Evolutionary conservation across 2,113 vertebrate genomes (phyloP).

Genomic region (Gobio gobio): DNA sequence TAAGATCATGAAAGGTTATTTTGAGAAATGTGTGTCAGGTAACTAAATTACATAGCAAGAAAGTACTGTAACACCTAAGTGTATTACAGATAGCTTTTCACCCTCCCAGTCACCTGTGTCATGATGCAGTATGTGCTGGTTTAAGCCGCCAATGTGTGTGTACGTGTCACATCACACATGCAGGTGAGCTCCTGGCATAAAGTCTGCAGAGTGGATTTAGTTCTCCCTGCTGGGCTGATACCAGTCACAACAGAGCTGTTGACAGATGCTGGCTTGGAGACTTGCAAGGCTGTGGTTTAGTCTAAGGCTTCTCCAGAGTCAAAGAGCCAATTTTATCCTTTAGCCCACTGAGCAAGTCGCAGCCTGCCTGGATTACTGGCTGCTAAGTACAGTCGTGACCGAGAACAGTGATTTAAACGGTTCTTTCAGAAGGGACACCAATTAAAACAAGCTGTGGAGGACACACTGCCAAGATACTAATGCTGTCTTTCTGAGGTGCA

Average conservation of each 20-base stretch:
- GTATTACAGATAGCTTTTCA: constrained; percentile 3
- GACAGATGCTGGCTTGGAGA: constrained; percentile 65
- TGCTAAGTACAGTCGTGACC: constrained; percentile 48
- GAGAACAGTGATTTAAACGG: constrained; percentile 7
- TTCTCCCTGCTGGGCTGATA: constrained; percentile 14
- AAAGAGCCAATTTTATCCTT: constrained; percentile 67
- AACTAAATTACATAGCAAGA: constrained; percentile 12
- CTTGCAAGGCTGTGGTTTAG: constrained; percentile 63
- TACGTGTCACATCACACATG: constrained; percentile 26
- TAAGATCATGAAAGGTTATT: constrained; percentile 3
- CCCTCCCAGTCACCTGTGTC: background rate
- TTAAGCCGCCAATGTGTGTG: background rate
- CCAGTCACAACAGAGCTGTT: constrained; percentile 52
- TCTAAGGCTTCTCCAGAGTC: constrained; percentile 72
- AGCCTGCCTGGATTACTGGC: constrained; percentile 60
- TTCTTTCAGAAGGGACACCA: constrained; percentile 6
- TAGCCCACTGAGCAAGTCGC: constrained; percentile 64
- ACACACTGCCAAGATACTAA: constrained; percentile 8
- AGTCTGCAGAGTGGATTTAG: constrained; percentile 23
- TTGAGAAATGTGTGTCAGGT: constrained; percentile 10
- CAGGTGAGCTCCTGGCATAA: constrained; percentile 15
- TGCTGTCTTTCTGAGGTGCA: background rate
- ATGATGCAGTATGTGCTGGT: background rate
- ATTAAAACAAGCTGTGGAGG: constrained; percentile 29
- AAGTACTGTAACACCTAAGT: background rate